These are phyloP conservation scores for Bombus polaris DNA, from an alignment of 1,140 invertebrate species.

Conservation along the genomic window DNA sequence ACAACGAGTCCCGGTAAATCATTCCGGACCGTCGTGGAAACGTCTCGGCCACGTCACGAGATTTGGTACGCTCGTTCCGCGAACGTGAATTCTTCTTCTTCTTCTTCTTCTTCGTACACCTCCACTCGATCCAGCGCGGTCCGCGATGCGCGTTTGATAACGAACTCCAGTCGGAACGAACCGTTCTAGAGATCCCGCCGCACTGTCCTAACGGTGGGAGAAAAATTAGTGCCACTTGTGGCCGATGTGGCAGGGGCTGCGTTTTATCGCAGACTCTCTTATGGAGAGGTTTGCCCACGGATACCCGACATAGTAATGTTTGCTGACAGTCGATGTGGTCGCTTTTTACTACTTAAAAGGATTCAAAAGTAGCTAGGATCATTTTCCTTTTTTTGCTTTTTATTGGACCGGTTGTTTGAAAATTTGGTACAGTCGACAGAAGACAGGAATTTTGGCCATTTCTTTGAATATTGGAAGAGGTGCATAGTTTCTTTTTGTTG, in stretches of 20 bases:
- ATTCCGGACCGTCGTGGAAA: slow-evolving; percentile 74
- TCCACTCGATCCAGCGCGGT: slow-evolving; percentile 52
- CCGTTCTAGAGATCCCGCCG: slow-evolving; percentile 35
- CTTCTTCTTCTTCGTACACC: slow-evolving; percentile 54
- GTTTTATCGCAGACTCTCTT: slow-evolving; percentile 26
- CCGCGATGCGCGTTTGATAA: slow-evolving; percentile 76
- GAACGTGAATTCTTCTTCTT: slow-evolving; percentile 61
- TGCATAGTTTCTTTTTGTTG: too few relatives aligned
- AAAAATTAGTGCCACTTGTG: slow-evolving; percentile 38
- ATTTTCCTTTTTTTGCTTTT: background rate
- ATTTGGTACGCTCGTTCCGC: slow-evolving; percentile 75
- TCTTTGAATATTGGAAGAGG: too few relatives aligned
- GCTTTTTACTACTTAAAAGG: background rate
- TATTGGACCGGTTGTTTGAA: background rate
- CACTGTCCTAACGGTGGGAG: background rate
- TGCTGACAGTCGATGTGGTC: too few relatives aligned
- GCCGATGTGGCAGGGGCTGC: background rate
- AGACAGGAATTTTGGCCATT: too few relatives aligned
- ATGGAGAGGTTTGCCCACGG: background rate
- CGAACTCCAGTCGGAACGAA: slow-evolving; percentile 65
- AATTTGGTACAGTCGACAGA: background rate
- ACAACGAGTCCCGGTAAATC: slow-evolving; percentile 79
- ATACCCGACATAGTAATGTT: background rate
- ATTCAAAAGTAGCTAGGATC: background rate
- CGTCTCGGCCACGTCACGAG: slow-evolving; percentile 69